Evolutionary conservation across 1,140 invertebrate species (phyloP).

Genomic region (Dolichoris vasculosae): DNA sequence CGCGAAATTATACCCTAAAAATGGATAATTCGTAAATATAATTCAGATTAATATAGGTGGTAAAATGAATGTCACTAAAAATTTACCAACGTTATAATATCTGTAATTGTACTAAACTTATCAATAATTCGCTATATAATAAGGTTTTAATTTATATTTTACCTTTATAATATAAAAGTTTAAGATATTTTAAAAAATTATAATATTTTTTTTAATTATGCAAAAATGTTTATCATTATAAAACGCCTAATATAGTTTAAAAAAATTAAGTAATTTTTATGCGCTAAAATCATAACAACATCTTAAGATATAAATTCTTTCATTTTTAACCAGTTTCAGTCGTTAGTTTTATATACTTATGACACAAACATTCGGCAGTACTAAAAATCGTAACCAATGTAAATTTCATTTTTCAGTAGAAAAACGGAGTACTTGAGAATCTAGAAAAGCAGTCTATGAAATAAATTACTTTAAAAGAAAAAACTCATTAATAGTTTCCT

Average conservation of each 20-base stretch:
- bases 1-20: background rate
- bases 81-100: background rate
- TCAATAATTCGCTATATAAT: background rate
- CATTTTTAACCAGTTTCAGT: slow-evolving; percentile 6
- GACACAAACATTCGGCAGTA: slow-evolving; percentile 24
- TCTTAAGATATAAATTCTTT: background rate
- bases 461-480: background rate
- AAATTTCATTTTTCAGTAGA: background rate
- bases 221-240: background rate
- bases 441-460: background rate
- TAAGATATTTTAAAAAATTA: slow-evolving; percentile 21
- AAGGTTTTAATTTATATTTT: background rate
- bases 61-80: background rate
- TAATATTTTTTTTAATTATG: slow-evolving; percentile 1
- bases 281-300: slow-evolving; percentile 5
- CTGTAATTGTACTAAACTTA: background rate
- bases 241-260: background rate
- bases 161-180: slow-evolving; percentile 5
- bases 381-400: background rate
- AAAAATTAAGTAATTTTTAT: background rate
- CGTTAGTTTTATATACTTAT: slow-evolving; percentile 22
- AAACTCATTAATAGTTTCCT: background rate
- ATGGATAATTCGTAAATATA: background rate
- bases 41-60: background rate
- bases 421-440: background rate